Percentiles rank a stretch among this genome's conserved stretches.
Evolutionary conservation across 2,888 invertebrate species (phyloP).

Genomic region (Lamproptera curius): DNA sequence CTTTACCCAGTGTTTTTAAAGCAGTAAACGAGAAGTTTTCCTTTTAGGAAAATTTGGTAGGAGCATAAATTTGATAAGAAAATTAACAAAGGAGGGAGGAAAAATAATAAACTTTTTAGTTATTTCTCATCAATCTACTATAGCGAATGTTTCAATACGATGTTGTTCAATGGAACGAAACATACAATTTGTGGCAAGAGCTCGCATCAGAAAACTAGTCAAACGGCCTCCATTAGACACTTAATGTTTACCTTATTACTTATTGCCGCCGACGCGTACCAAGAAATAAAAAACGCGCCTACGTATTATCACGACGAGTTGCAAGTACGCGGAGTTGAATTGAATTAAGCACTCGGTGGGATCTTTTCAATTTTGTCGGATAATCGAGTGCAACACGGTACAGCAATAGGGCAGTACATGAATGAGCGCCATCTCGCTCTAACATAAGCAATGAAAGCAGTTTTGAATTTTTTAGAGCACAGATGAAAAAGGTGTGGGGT

Average conservation of each 20-base stretch:
- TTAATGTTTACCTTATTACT: slow-evolving; percentile 70
- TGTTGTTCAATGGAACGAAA: slow-evolving; percentile 3
- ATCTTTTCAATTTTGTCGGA: slow-evolving; percentile 45
- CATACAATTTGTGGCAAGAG: slow-evolving; percentile 22
- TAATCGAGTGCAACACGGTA: slow-evolving; percentile 42
- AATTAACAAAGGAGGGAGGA: neutral
- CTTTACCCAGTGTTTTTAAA: too few species aligned
- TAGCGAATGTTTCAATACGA: neutral
- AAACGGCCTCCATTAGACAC: slow-evolving; percentile 51
- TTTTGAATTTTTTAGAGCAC: slow-evolving; percentile 21
- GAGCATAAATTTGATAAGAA: neutral
- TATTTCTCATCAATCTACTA: neutral
- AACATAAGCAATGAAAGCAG: slow-evolving; percentile 24
- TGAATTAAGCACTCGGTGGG: slow-evolving; percentile 29
- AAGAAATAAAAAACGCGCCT: slow-evolving; percentile 65
- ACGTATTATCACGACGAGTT: slow-evolving; percentile 42
- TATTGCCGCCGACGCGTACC: slow-evolving; percentile 59
- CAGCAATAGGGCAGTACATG: slow-evolving; percentile 40
- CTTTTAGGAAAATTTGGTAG: neutral
- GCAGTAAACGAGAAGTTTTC: too few species aligned
- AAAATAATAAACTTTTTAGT: neutral
- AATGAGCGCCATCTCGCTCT: slow-evolving; percentile 41
- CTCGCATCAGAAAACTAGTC: slow-evolving; percentile 36
- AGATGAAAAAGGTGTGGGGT: slow-evolving; percentile 26
- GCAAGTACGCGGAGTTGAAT: slow-evolving; percentile 37